These are phyloP conservation scores for Brachirus orientalis DNA, from an alignment of 2,113 vertebrate species.

Conservation along the genomic window DNA sequence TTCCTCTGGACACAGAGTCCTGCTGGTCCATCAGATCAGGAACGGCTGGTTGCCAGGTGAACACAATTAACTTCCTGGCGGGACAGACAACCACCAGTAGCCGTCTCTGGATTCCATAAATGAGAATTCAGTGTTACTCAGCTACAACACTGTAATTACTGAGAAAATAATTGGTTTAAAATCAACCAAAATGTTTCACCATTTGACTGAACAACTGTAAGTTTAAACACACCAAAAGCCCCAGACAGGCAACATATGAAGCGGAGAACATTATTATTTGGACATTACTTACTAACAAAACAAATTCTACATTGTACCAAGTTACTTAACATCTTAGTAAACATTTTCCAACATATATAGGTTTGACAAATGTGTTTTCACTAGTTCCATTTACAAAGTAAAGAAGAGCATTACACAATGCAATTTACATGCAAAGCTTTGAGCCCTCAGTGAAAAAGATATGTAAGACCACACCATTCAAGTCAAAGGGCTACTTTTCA, in stretches of 20 bases:
- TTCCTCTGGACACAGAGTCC: constrained; percentile 28
- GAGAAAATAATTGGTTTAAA: constrained; percentile 34
- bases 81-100: constrained; percentile 16
- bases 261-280: constrained; percentile 11
- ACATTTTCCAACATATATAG: constrained; percentile 53
- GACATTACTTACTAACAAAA: constrained; percentile 30
- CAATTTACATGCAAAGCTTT: constrained; percentile 64
- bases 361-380: constrained; percentile 45
- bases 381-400: constrained; percentile 55
- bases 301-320: constrained; percentile 44
- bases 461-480: constrained; percentile 37
- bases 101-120: constrained; percentile 29
- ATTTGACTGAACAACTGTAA: constrained; percentile 14
- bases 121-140: not conserved
- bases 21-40: constrained; percentile 26
- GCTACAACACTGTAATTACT: constrained; percentile 17
- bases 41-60: constrained; percentile 54
- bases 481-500: constrained; percentile 52
- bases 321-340: constrained; percentile 48
- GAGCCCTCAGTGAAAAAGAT: constrained; percentile 34
- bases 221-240: constrained; percentile 16
- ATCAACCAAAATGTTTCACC: constrained; percentile 29
- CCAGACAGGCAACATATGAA: constrained; percentile 3
- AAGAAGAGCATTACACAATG: constrained; percentile 48
- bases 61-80: constrained; percentile 43